Evolutionary conservation across 2,888 invertebrate species (phyloP), one percentile per base, ranked within the genome.

Genomic region (Cerastis rubricosa): DNA sequence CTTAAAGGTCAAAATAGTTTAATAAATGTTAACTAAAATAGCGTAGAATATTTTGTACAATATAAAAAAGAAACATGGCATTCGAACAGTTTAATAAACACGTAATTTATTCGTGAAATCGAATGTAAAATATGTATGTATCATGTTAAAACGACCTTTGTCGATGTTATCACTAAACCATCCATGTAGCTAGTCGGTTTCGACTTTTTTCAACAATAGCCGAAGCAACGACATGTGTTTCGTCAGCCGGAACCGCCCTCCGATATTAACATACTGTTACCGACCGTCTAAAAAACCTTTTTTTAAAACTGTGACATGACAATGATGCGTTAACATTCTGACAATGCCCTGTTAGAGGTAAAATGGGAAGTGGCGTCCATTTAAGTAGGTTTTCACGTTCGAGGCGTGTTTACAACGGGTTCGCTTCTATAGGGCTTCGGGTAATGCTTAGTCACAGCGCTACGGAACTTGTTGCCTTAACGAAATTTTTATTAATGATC

Each of bases 271-370:
- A 96, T 95, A 95, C 93, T 93, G 94, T 94, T 94, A 93, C 92
- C 89, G 91, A 78, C 90, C 86, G 87, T 87, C 89, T 89, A 93
- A 90, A 91, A 93, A 92, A 91, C 91, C 90, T 90, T 92, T 94
- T 35, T 94, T 95, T 93, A 91, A 93, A 92, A 91, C 91, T 94
- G 93, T 94, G 94, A 95, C 95, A 94, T 93, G 93, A 96, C 95
- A 95, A 94, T 94, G 94, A 95, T 92, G 93, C 93, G 95, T 95
- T 94, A 95, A 95, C 94, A 93, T 93, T 92, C 90, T 91, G 90
- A 95, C 94, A 95, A 95, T 94, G 89, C 90, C 85, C 91, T 91
- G 94, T 94, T 94, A 94, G 92, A 92, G 91, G 92, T 90, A 87
- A 91, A 94, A 94, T 92, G 91, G 92, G 93, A 93, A 94, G 92